These are phyloP conservation scores for Leiothrix lutea DNA, from an alignment of 2,113 vertebrate genomes.

Conservation along the genomic window DNA sequence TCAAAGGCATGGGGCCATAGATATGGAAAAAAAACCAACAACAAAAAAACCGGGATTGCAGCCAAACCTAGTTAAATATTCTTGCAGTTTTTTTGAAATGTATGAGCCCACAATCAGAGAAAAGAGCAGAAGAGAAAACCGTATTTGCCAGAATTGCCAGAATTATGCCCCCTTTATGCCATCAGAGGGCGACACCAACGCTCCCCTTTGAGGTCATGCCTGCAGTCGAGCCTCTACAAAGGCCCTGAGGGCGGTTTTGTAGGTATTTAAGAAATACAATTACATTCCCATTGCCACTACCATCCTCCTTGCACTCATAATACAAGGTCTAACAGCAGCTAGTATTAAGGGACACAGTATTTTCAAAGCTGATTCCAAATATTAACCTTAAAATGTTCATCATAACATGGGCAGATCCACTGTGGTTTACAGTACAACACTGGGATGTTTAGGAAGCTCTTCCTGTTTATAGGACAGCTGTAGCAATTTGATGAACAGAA, in stretches of 20 bases:
- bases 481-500: constrained; percentile 35
- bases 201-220: constrained; percentile 35
- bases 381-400: constrained; percentile 38
- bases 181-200: constrained; percentile 50
- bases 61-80: neutral
- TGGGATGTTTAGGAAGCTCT: constrained; percentile 15
- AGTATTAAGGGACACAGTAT: constrained; percentile 4
- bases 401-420: neutral
- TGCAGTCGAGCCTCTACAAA: neutral
- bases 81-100: neutral
- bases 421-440: constrained; percentile 7
- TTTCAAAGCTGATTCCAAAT: constrained; percentile 37
- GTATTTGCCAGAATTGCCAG: neutral
- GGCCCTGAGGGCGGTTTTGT: neutral
- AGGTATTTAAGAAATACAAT: neutral
- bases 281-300: neutral
- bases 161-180: constrained; percentile 3
- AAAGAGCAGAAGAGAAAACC: neutral
- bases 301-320: neutral
- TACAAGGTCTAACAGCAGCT: constrained; percentile 3
- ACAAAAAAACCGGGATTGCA: neutral
- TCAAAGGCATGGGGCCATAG: neutral
- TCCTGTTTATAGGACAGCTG: constrained; percentile 43
- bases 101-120: neutral
- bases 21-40: neutral